phyloP scores from a whole-genome alignment of 2,113 vertebrate species.

The Dicentrarchus labrax region DNA sequence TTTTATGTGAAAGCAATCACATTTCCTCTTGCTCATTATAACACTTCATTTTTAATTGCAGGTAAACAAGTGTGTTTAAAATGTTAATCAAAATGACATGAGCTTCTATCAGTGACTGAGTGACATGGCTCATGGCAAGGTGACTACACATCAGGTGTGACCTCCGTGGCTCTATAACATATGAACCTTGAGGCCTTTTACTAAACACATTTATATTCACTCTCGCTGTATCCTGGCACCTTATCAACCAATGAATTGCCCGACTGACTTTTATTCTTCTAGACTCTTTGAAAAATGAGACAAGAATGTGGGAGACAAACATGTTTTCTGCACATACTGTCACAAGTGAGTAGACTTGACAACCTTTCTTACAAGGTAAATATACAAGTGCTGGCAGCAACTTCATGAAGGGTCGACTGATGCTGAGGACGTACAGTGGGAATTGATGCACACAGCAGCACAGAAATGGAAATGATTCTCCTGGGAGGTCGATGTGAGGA shows the following conservation, averaged over 20 bases:
- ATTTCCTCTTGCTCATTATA: no score
- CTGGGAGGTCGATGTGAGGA: neutral
- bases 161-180: neutral
- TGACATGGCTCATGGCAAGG: neutral
- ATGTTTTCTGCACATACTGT: slow-evolving; percentile 24
- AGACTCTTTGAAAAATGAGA: neutral
- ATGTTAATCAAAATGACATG: neutral
- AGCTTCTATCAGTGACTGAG: neutral
- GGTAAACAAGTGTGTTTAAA: neutral
- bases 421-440: slow-evolving; percentile 5
- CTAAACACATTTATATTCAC: neutral
- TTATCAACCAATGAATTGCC: slow-evolving; percentile 3
- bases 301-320: slow-evolving; percentile 5
- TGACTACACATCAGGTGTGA: neutral
- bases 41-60: no score
- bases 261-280: neutral
- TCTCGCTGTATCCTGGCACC: neutral
- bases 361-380: slow-evolving; percentile 28
- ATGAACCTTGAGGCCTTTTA: neutral
- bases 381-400: slow-evolving; percentile 9
- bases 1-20: no score
- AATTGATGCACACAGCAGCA: slow-evolving; percentile 17
- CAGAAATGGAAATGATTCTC: slow-evolving; percentile 32
- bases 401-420: slow-evolving; percentile 8
- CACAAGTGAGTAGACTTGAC: slow-evolving; percentile 1